Evolutionary conservation across 2,888 invertebrate genomes (phyloP).

Genomic region (Crossocerus cetratus): DNA sequence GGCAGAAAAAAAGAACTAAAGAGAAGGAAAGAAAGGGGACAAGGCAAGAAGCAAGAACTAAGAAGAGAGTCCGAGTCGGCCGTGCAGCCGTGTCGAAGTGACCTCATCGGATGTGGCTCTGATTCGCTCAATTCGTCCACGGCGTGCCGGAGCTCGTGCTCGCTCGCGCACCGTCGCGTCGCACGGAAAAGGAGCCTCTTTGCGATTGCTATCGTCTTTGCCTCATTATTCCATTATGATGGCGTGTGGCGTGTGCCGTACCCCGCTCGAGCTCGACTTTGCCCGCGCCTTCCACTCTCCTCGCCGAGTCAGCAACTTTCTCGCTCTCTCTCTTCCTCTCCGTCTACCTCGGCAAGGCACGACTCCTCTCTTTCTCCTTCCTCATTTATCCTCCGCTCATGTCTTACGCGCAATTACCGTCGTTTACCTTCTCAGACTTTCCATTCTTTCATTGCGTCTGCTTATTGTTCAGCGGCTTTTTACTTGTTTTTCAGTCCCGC

Average conservation of each 20-base stretch:
- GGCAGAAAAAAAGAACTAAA: background rate
- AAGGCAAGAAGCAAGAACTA: conserved; percentile 21
- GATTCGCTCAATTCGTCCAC: conserved; percentile 76
- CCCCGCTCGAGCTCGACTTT: conserved; percentile 60
- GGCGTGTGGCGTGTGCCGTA: conserved; percentile 76
- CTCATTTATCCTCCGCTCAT: conserved; percentile 36
- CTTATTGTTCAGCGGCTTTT: conserved; percentile 8
- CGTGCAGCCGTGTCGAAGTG: conserved; percentile 63
- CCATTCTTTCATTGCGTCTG: conserved; percentile 15
- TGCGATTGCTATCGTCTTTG: conserved; percentile 75
- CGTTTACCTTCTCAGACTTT: conserved; percentile 16
- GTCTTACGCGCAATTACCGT: conserved; percentile 10
- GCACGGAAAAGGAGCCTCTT: conserved; percentile 70
- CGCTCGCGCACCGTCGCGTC: conserved; percentile 43
- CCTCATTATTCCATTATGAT: conserved; percentile 76
- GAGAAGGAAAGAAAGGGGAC: conserved; percentile 3
- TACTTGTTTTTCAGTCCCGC: no score
- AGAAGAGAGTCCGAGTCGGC: conserved; percentile 31
- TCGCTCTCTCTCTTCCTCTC: background rate
- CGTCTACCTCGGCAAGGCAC: conserved; percentile 1
- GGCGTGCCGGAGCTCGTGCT: conserved; percentile 50
- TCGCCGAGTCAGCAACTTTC: conserved; percentile 8
- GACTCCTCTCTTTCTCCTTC: conserved; percentile 11
- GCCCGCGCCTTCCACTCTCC: conserved; percentile 1
- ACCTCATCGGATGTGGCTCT: conserved; percentile 76